Evolutionary conservation across 2,888 invertebrate species (phyloP), one percentile per base, ranked within the genome.

Genomic region (Sminthurinus aureus): DNA sequence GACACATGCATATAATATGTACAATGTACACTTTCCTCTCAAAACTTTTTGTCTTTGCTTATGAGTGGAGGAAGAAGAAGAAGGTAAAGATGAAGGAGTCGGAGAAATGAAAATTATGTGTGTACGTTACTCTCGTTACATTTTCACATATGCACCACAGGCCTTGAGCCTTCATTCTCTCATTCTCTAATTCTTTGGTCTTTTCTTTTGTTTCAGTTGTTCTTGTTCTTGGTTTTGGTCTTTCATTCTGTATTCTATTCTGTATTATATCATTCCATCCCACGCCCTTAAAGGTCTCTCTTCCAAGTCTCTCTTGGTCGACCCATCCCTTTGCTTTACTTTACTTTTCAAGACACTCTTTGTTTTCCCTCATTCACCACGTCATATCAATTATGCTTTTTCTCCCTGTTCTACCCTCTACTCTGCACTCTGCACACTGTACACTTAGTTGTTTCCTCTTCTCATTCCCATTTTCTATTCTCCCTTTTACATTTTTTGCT

Each of bases 251-350:
- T 38, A 38, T 38, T 38, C 38, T 38, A 38, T 38, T 80, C 80
- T 83, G 80, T 83, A 58, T 83, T 67, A 78, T 13, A 20, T 18
- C 22, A 18, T 22, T 66, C 66, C 84, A 80, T 84, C 84, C 84
- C 84, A 84, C 84, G 84, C 84, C 84, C 84, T 84, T 76, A 84
- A 84, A 84, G 84, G 84, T 83, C 83, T 75, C 76, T 38, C 80
- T 80, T 74, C 11, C 67, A 74, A 80, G 75, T 81, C 73, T 76
- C 52, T 38, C 38, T 38, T 38, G 74, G 69, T n/a, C 74, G 81
- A 84, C 71, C 81, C 81, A 38, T 80, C 80, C 80, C 77, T 74
- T 69, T 69, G n/a, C 69, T 22, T 69, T 69, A 18, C 58, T 58
- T 58, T 2, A 18, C 2, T 3, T 38, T 74, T 64, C 64, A 52